Evolutionary conservation across 2,888 invertebrate genomes (phyloP), one percentile per base, ranked within the genome.

Genomic region (Oxyteleia sp.): DNA sequence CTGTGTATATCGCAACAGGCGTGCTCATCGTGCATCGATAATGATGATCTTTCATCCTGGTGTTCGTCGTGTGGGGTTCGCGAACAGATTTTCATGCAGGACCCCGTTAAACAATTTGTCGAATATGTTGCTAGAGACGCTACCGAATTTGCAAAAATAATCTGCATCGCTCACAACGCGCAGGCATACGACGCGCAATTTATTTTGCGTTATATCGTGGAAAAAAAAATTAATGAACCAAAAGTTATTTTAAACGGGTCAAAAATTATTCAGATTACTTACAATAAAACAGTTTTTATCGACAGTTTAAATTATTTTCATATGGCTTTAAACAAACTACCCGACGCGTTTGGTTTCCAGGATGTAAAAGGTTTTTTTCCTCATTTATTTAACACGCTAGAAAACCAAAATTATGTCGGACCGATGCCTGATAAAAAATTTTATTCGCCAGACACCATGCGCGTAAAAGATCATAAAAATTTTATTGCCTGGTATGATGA

Each of bases 291-390:
- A 0, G 68, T 74, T 45, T 89, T 88, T 13, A 41, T 41, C 4
- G 47, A 47, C 20, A 47, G 47, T 18, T 7, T 47, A 47, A 47
- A 47, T 47, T 90, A 88, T 72, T 86, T 90, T 29, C 89, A 87
- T n/a, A 89, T 89, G 88, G 57, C 85, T 18, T 72, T 89, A 5
- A 23, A 83, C 1, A 68, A 57, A 15, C 38, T 90, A 10, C 87
- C 88, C 5, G 88, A 88, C 81, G 85, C 88, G 3, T 88, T 90
- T 66, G 88, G 82, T 32, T 61, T 90, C 4, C 5, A 51, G 1
- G 72, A 49, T 2, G 1, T 0, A 7, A 86, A 87, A 49, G 85
- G 82, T 0, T 76, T 69, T 16, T 88, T 88, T 61, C 86, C 85
- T 0, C 85, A 88, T 71, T 49, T 85, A 0, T 86, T 87, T 38